Evolutionary conservation across 2,797 vertebrate genomes (phyloP), one percentile per base, ranked within the genome.

Genomic region (Taeniopygia guttata): DNA sequence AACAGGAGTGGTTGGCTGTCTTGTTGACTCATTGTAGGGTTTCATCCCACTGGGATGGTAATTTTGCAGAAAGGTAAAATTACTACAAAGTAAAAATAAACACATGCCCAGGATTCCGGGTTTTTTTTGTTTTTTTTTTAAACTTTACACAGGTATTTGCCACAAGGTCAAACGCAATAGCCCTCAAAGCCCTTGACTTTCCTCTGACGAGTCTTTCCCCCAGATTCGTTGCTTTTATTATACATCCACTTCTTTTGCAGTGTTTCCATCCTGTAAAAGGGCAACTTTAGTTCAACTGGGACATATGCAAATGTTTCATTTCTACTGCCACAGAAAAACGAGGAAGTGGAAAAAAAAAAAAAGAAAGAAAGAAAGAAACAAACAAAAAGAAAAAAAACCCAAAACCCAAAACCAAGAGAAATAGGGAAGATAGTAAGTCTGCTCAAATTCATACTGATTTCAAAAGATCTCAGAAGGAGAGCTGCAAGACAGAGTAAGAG

Each of bases 1-100:
- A 45, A 21, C 2, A 67, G 43, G 25, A 30, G 6, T 11, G 13
- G 30, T 0, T 26, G 2, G 4, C 21, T 38, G 3, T 43, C 25
- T 63, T 66, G 34, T 63, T 66, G 34, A 76, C 36, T 48, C 29
- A 27, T 25, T 49, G 15, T 26, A 59, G 43, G 29, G 40, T 56
- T 74, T 70, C 40, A 46, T 43, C 29, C 16, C 29, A 34, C 36
- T 34, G 42, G 34, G 76, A 55, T 3, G 55, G 43, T 17, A 75
- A n/a, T 54, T 68, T 55, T 68, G 27, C 36, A 68, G 27, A 60
- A 83, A 56, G 20, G 4, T 7, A 59, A 40, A 66, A 62, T 30
- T 54, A 40, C 22, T 54, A 46, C 7, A 21, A 58, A 45, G 26
- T 5, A 69, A 73, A 75, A 59, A 76, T 34, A 22, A 75, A 23